Evolutionary conservation across 2,797 vertebrate species (phyloP), one percentile per base, ranked within the genome.

Genomic region (Furcifer pardalis): DNA sequence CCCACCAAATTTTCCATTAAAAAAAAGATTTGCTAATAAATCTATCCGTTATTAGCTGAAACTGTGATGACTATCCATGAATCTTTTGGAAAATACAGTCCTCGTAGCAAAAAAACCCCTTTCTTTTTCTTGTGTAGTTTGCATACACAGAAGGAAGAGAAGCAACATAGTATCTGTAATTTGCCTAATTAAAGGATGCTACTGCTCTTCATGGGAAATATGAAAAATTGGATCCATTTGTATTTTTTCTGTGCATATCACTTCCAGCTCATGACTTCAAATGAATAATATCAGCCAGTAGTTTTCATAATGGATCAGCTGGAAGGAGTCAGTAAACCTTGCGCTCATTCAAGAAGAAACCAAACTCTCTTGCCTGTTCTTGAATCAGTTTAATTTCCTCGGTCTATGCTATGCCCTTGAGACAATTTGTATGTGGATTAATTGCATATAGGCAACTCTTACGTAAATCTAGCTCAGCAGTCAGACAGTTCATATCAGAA

Each of bases 291-390:
- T 75, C 44, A 86, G 71, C 84, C 71, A 89, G 86, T 66, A 84
- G 23, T 12, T 69, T 89, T 88, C 85, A 79, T 88, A 93, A 89
- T 8, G 25, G 62, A 15, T 89, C 86, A 93, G 79, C 88, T 91
- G 84, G 83, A 93, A 76, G 85, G 81, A 86, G 86, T 60, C 86
- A 86, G 89, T 89, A 73, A 85, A 88, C 91, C 88, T 76, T 83
- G 83, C 60, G 23, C 91, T 91, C 77, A 91, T 40, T 89, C 87
- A 86, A 93, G 82, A 40, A 85, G 52, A 0, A 78, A 52, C 35
- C 84, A 84, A 89, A 63, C 9, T 1, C 17, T 88, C 84, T 73
- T 77, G 12, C 72, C 2, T 4, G 63, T 44, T 86, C 81, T 21
- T 56, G 82, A 88, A 46, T 52, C 84, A 84, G 1, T 13, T 8